Percentiles rank a stretch among this genome's conserved stretches.
Evolutionary conservation across 2,113 vertebrate species (phyloP).

Genomic region (Etia nguti): DNA sequence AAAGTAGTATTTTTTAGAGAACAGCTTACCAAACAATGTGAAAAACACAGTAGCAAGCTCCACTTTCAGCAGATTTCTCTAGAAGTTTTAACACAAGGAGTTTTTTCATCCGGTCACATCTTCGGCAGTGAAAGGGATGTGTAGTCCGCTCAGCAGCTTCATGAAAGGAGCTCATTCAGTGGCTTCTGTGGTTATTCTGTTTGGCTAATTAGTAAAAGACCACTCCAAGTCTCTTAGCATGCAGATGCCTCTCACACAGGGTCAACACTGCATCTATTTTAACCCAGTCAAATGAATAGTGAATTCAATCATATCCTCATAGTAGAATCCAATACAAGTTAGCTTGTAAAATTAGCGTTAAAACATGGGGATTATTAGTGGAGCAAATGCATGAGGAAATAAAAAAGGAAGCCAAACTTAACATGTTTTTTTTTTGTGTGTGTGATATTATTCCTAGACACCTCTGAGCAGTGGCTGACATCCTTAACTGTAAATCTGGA

Average conservation of each 20-base stretch:
- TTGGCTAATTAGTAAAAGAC: constrained; percentile 46
- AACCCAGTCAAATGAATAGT: neutral
- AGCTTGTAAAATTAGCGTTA: neutral
- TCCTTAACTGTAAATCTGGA: neutral
- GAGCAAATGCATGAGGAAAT: neutral
- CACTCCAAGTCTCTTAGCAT: constrained; percentile 59
- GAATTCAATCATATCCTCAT: constrained; percentile 4
- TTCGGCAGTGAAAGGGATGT: constrained; percentile 3
- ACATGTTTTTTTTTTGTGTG: neutral
- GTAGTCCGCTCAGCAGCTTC: constrained; percentile 6
- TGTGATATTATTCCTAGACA: neutral
- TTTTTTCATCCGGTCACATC: constrained; percentile 7
- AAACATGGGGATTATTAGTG: neutral
- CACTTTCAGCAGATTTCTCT: neutral
- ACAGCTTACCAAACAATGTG: neutral
- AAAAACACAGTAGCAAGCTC: neutral
- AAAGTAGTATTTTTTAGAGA: neutral
- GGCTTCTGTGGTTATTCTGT: constrained; percentile 15
- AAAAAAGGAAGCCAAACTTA: neutral
- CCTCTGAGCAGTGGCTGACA: neutral
- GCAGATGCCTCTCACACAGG: constrained; percentile 17
- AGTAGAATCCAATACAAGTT: neutral
- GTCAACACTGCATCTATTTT: constrained; percentile 15
- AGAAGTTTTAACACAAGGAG: neutral
- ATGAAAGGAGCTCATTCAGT: constrained; percentile 64